Percentiles rank a stretch among this genome's conserved stretches.
Evolutionary conservation across 1,140 invertebrate genomes (phyloP).

Genomic region (Chlorops oryzae): DNA sequence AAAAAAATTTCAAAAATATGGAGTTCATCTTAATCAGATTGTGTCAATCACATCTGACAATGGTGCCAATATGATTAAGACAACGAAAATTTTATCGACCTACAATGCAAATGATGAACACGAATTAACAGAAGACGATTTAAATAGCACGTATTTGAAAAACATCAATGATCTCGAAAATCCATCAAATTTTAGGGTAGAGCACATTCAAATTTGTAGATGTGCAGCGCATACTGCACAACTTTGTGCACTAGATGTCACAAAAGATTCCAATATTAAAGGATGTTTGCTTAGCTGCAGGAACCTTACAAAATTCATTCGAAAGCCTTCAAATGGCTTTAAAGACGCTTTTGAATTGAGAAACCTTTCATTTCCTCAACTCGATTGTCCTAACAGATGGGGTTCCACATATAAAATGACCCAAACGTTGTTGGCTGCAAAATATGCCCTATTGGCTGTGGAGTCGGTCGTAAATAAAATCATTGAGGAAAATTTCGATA

Average conservation of each 20-base stretch:
- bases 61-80: slow-evolving; percentile 6
- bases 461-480: slow-evolving; percentile 10
- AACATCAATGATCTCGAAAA: slow-evolving; percentile 6
- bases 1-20: slow-evolving; percentile 3
- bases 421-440: slow-evolving; percentile 6
- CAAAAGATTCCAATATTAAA: slow-evolving; percentile 1
- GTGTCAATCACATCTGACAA: slow-evolving; percentile 1
- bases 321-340: slow-evolving; percentile 9
- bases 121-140: too few relatives aligned
- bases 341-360: slow-evolving; percentile 10
- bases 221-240: slow-evolving; percentile 1
- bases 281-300: slow-evolving; percentile 2
- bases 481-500: slow-evolving; percentile 5
- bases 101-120: too few relatives aligned
- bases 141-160: slow-evolving; percentile 2
- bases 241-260: slow-evolving; percentile 7
- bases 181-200: slow-evolving; percentile 1
- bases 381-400: slow-evolving; percentile 16
- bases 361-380: slow-evolving; percentile 12
- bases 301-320: slow-evolving; percentile 8
- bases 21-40: background rate
- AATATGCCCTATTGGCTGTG: slow-evolving; percentile 5
- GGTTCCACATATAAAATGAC: slow-evolving; percentile 15
- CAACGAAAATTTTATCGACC: slow-evolving; percentile 13
- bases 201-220: slow-evolving; percentile 5